Base-by-base conservation (phyloP, 2,888 invertebrate species). In the Euplexia lucipara region DNA sequence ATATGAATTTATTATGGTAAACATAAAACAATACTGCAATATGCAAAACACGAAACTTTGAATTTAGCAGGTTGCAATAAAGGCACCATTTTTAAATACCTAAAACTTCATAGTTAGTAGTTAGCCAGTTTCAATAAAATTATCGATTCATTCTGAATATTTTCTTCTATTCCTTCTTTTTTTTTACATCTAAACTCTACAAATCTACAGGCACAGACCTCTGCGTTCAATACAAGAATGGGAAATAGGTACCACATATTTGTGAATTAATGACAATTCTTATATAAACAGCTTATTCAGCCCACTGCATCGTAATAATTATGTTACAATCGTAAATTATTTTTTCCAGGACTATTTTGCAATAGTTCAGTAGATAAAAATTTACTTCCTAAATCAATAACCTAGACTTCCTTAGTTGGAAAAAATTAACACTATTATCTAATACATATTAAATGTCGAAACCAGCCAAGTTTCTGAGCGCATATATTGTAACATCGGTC, bases 401-500 rank as follows among this genome's bases (percentile, higher is more conserved):
- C 18, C 1, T n/a, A 18, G 18, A 12, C 44, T 45, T 64, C 22
- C 9, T 22, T 5, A 0, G 16, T 10, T 30, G 12, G 3, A 35
- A 20, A 63, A 63, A 49, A 6, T 35, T 14, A 4, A 39, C 20
- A 35, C 12, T 44, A 34, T 52, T 65, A 59, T 56, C 14, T 42
- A 72, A 60, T 47, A 59, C 42, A 16, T 8, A 16, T 16, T 14
- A n/a, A 47, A 18, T 66, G 30, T 72, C 35, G 60, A 66, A 61
- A 62, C 20, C 12, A 52, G 34, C 4, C 8, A 35, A 37, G 52
- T 47, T 30, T 34, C 35, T 37, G 30, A 42, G 8, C 22, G 59
- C 67, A 56, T 63, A 68, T 51, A 39, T 68, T 65, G 37, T 63
- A 53, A 64, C 49, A 63, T 58, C 60, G 34, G 22, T 1, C 59